Percentiles rank a stretch among this genome's conserved stretches.
Conservation (phyloP, 2,888 invertebrate genomes). For the Eupithecia tripunctaria region DNA sequence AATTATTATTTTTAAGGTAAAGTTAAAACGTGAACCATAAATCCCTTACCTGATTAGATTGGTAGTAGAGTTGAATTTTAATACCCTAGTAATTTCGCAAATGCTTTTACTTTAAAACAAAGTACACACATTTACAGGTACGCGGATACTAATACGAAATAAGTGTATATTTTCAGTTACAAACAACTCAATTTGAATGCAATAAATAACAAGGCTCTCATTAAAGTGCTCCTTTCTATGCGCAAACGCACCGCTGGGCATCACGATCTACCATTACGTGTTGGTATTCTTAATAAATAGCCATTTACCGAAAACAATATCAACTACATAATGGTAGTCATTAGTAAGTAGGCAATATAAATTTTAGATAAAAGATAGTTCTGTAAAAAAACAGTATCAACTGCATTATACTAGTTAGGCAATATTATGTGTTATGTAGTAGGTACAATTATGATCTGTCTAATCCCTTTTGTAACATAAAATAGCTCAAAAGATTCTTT, state of each 20-base stretch:
- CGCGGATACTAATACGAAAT: neutral
- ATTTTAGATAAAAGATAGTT: too few species aligned
- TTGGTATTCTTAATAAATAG: constrained; percentile 24
- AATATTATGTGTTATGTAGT: too few species aligned
- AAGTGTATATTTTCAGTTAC: neutral
- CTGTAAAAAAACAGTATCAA: too few species aligned
- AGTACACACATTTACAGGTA: too few species aligned
- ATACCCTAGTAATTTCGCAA: neutral
- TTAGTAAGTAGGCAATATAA: too few species aligned
- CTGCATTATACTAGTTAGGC: too few species aligned
- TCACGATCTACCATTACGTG: constrained; percentile 56
- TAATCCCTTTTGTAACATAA: neutral
- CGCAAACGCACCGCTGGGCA: constrained; percentile 57
- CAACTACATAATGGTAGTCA: neutral
- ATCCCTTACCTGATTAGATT: too few species aligned
- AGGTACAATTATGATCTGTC: too few species aligned
- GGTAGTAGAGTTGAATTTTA: too few species aligned
- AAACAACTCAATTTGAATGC: constrained; percentile 11
- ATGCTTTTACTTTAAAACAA: too few species aligned
- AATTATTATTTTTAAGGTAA: too few species aligned
- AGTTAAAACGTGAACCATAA: too few species aligned
- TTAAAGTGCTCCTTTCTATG: constrained; percentile 34
- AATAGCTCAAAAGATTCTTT: neutral
- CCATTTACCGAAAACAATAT: constrained; percentile 17
- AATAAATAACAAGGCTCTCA: constrained; percentile 41